These are phyloP conservation scores for Berghia stephanieae DNA, from an alignment of 1,140 invertebrate genomes.

Conservation along the genomic window DNA sequence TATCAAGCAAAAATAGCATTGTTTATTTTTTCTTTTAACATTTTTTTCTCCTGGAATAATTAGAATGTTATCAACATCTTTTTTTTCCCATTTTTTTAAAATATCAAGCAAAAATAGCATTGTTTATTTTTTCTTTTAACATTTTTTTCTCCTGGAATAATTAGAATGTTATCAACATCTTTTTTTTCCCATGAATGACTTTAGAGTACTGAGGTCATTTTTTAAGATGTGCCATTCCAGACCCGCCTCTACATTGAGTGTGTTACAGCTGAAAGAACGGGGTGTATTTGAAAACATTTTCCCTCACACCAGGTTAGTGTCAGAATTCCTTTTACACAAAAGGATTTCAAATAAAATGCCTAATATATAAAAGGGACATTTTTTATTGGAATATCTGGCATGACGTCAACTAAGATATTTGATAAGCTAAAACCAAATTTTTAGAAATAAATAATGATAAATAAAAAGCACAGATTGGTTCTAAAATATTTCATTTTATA, in stretches of 20 bases:
- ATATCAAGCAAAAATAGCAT: background rate
- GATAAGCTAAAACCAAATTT: too few relatives aligned
- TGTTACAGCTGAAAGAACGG: constrained; percentile 13
- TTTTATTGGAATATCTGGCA: too few relatives aligned
- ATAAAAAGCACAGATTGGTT: too few relatives aligned
- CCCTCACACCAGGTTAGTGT: constrained; percentile 10
- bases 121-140: background rate
- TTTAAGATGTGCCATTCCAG: background rate
- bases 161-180: background rate
- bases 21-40: constrained; percentile 1
- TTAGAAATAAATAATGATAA: too few relatives aligned
- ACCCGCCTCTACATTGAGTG: background rate
- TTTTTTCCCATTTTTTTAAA: background rate
- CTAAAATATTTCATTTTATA: background rate
- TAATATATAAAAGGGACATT: too few relatives aligned
- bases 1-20: background rate
- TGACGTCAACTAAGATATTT: too few relatives aligned
- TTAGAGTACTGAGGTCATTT: background rate
- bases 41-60: background rate
- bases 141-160: background rate
- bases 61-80: background rate
- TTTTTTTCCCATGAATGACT: too few relatives aligned
- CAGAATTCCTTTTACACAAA: background rate
- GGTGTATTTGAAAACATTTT: constrained; percentile 24
- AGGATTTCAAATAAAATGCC: too few relatives aligned